These are phyloP conservation scores for Panorpa germanica DNA, from an alignment of 2,888 invertebrate species.

Conservation along the genomic window DNA sequence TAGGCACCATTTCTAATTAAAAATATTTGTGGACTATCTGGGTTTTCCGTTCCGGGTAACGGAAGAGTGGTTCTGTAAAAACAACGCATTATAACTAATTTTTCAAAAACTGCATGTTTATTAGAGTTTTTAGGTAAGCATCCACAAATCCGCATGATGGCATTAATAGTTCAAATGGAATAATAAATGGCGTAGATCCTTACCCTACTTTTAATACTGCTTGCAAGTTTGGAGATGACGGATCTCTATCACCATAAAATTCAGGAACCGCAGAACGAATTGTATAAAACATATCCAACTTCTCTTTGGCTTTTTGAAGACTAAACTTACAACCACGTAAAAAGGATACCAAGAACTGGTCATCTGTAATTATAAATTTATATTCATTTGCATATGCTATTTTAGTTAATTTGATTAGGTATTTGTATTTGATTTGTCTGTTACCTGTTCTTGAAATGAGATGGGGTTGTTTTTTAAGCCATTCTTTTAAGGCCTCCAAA, in stretches of 20 bases:
- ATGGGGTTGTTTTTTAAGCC: slow-evolving; percentile 35
- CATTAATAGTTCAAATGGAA: neutral
- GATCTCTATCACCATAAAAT: slow-evolving; percentile 24
- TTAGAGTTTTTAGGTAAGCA: too few species aligned
- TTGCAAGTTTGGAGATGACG: slow-evolving; percentile 17
- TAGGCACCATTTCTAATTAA: slow-evolving; percentile 24
- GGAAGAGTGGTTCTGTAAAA: slow-evolving; percentile 24
- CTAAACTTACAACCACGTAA: slow-evolving; percentile 45
- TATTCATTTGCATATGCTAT: slow-evolving; percentile 27
- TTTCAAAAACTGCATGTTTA: too few species aligned
- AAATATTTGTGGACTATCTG: slow-evolving; percentile 22
- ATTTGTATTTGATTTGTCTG: slow-evolving; percentile 14
- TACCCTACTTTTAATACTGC: slow-evolving; percentile 9
- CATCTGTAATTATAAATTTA: slow-evolving; percentile 23
- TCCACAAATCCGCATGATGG: neutral
- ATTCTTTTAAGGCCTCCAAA: slow-evolving; percentile 30
- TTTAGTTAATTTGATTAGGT: slow-evolving; percentile 21
- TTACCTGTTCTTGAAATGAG: slow-evolving; percentile 33
- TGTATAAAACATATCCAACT: slow-evolving; percentile 37
- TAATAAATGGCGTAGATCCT: too few species aligned
- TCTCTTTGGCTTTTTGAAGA: slow-evolving; percentile 38
- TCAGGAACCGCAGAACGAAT: slow-evolving; percentile 31
- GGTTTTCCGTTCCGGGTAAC: slow-evolving; percentile 20
- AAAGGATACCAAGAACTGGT: slow-evolving; percentile 40
- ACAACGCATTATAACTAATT: too few species aligned